Conservation (phyloP, 2,888 invertebrate species). For the Lasius platythorax region DNA sequence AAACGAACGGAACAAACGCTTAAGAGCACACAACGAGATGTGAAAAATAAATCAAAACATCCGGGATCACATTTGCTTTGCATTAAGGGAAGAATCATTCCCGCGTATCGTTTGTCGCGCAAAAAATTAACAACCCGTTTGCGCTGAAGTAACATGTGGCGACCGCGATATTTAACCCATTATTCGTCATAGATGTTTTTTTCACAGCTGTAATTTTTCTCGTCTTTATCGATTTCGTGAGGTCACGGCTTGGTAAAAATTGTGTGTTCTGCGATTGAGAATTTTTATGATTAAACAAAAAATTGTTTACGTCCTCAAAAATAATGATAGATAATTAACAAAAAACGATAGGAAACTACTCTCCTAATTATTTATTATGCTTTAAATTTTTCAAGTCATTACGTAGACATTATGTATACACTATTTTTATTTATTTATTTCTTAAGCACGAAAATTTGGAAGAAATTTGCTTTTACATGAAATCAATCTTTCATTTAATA, state of each 20-base stretch:
- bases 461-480: background rate
- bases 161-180: slow-evolving; percentile 41
- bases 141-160: slow-evolving; percentile 26
- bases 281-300: background rate
- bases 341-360: background rate
- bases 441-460: background rate
- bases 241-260: background rate
- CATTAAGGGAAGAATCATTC: slow-evolving; percentile 48
- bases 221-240: background rate
- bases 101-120: slow-evolving; percentile 41
- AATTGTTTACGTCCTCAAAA: background rate
- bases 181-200: slow-evolving; percentile 17
- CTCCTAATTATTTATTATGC: background rate
- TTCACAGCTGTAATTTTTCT: background rate
- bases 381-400: background rate
- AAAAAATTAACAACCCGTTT: slow-evolving; percentile 47
- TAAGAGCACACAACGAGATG: slow-evolving; percentile 47
- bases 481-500: background rate
- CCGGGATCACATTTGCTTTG: slow-evolving; percentile 52
- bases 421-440: slow-evolving; percentile 5
- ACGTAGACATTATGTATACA: background rate
- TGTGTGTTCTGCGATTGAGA: background rate
- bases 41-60: slow-evolving; percentile 16
- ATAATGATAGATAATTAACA: background rate
- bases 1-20: slow-evolving; percentile 51